Conservation (phyloP, 1,140 invertebrate species). For the Magallana ariakensis region DNA sequence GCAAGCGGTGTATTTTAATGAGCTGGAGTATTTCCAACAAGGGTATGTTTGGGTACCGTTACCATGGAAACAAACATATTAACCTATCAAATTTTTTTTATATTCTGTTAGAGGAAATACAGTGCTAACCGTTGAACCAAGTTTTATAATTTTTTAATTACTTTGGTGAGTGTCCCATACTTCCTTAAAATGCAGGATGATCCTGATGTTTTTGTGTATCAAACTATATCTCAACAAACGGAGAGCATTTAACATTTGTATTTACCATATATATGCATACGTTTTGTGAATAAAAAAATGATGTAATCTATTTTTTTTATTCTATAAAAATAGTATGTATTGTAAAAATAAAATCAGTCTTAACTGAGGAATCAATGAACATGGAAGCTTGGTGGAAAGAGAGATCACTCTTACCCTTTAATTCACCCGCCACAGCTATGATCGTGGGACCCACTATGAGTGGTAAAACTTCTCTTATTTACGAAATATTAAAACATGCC, state of each 20-base stretch:
- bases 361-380: neutral
- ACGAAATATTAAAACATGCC: slow-evolving; percentile 18
- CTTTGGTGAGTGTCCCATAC: too few species aligned
- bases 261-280: neutral
- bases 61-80: too few species aligned
- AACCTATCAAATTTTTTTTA: too few species aligned
- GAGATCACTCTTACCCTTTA: slow-evolving; percentile 6
- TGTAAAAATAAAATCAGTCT: neutral
- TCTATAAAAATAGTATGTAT: neutral
- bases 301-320: neutral
- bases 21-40: too few species aligned
- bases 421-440: slow-evolving; percentile 12
- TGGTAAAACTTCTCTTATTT: neutral
- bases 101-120: too few species aligned
- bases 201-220: neutral
- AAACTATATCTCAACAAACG: neutral
- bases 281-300: neutral
- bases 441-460: slow-evolving; percentile 19
- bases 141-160: too few species aligned
- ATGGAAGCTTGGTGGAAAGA: slow-evolving; percentile 27
- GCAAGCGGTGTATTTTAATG: too few species aligned
- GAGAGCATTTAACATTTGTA: neutral
- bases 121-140: too few species aligned
- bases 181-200: neutral
- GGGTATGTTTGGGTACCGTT: too few species aligned